Conservation (phyloP, 2,888 invertebrate genomes). For the Epinotia ramella region DNA sequence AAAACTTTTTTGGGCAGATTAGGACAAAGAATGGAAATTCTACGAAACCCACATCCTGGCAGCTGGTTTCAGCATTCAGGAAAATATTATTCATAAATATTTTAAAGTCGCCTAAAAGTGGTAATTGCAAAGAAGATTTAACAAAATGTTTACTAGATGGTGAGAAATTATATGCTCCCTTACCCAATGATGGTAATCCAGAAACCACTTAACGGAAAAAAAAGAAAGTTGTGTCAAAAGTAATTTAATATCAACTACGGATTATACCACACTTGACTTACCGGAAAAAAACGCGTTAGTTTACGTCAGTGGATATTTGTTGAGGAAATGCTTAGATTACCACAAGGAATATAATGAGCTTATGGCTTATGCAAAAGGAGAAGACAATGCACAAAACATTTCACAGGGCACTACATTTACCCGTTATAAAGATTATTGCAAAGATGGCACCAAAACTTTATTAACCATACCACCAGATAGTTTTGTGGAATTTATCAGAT, state of each 20-base stretch:
- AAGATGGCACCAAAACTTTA: conserved; percentile 27
- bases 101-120: conserved; percentile 7
- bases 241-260: conserved; percentile 3
- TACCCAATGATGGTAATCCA: conserved; percentile 11
- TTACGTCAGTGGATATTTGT: conserved; percentile 19
- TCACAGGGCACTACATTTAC: no score
- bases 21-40: conserved; percentile 17
- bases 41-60: conserved; percentile 29
- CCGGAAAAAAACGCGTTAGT: conserved; percentile 18
- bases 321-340: conserved; percentile 5
- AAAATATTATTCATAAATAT: conserved; percentile 13
- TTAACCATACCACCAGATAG: conserved; percentile 35
- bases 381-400: conserved; percentile 20
- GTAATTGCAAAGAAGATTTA: conserved; percentile 10
- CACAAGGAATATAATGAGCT: conserved; percentile 13
- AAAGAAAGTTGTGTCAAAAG: neutral
- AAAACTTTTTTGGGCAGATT: conserved; percentile 42
- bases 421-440: conserved; percentile 20
- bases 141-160: conserved; percentile 6
- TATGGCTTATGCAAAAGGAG: conserved; percentile 11
- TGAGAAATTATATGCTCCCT: conserved; percentile 6
- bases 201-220: neutral
- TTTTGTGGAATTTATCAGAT: conserved; percentile 36
- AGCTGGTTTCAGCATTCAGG: conserved; percentile 22
- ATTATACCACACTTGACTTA: conserved; percentile 17